Percentiles rank a stretch among this genome's conserved stretches.
phyloP scores from a whole-genome alignment of 1,140 invertebrate species.

The Armadillidium nasatum region DNA sequence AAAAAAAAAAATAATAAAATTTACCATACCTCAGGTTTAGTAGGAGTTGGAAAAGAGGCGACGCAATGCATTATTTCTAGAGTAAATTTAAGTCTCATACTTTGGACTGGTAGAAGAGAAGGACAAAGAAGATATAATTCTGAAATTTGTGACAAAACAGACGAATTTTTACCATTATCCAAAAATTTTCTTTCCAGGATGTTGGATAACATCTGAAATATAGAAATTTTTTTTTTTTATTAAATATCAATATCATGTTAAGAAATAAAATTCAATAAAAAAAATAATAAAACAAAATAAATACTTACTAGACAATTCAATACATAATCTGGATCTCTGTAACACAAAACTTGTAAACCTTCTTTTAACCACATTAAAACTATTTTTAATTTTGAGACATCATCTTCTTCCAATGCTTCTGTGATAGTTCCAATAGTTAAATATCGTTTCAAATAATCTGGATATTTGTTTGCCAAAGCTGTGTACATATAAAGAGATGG shows the following conservation, averaged over 20 bases:
- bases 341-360: not conserved
- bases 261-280: no score
- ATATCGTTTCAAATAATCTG: not conserved
- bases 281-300: no score
- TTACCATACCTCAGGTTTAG: not conserved
- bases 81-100: not conserved
- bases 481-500: not conserved
- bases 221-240: no score
- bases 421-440: not conserved
- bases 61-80: not conserved
- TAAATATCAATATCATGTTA: no score
- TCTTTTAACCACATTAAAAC: not conserved
- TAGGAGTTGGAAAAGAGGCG: not conserved
- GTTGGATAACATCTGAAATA: not conserved
- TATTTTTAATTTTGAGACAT: not conserved
- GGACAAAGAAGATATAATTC: not conserved
- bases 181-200: not conserved
- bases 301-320: not conserved
- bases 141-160: not conserved
- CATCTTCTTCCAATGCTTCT: not conserved
- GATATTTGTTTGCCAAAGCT: not conserved
- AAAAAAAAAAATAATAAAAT: no score
- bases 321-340: not conserved
- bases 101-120: not conserved
- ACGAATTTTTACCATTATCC: not conserved